A percentile compares a stretch with the other conserved stretches of the same genome.
These are phyloP conservation scores for Muraenolepis orangiensis DNA, from an alignment of 2,797 vertebrate species.

Conservation along the genomic window DNA sequence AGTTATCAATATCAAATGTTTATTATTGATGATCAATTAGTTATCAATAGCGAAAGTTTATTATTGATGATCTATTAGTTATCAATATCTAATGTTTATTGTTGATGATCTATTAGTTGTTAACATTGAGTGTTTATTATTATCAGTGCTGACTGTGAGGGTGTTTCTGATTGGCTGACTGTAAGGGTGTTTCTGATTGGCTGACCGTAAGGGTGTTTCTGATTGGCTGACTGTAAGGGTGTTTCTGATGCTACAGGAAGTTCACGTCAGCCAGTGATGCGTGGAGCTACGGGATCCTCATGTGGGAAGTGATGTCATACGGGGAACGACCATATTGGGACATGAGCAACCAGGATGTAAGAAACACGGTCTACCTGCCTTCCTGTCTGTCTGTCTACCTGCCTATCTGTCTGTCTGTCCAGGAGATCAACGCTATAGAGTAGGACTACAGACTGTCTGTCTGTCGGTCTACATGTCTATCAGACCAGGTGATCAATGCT, in stretches of 20 bases:
- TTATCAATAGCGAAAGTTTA: not conserved
- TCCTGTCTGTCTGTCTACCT: slow-evolving; percentile 4
- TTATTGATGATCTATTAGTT: too few relatives aligned
- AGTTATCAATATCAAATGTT: not conserved
- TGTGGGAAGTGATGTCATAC: slow-evolving; percentile 88
- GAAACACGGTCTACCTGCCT: slow-evolving; percentile 8
- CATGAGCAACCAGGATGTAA: slow-evolving; percentile 81
- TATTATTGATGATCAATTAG: not conserved
- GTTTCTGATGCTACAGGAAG: slow-evolving; percentile 56
- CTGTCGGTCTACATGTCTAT: not conserved
- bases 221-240: not conserved
- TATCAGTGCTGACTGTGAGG: not conserved
- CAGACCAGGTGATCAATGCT: too few relatives aligned
- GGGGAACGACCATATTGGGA: slow-evolving; percentile 84
- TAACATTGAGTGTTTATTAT: not conserved
- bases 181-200: not conserved
- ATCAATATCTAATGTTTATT: fast-evolving
- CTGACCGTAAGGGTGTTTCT: not conserved
- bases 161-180: not conserved
- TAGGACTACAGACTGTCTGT: not conserved
- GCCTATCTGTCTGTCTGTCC: not conserved
- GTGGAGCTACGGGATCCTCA: slow-evolving; percentile 85
- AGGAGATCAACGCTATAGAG: too few relatives aligned
- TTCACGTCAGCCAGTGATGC: slow-evolving; percentile 82
- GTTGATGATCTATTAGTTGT: too few relatives aligned